Evolutionary conservation across 2,888 invertebrate genomes (phyloP).

Genomic region (Aphidoletes aphidimyza): DNA sequence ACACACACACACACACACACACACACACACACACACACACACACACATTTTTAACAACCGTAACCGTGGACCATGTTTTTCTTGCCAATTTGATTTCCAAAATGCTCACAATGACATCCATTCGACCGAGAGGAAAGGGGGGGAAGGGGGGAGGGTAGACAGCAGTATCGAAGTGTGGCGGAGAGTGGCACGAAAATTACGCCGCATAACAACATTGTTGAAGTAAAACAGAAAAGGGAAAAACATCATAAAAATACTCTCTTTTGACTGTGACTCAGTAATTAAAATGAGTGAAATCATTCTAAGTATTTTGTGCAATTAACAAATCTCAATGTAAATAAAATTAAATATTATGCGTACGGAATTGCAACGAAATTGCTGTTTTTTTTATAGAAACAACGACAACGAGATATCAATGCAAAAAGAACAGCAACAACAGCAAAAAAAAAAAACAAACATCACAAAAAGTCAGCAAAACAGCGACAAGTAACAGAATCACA

Average conservation of each 20-base stretch:
- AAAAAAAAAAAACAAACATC: neutral
- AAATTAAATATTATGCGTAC: constrained; percentile 8
- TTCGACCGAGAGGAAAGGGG: too few species aligned
- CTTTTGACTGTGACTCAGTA: constrained; percentile 16
- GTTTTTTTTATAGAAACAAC: neutral
- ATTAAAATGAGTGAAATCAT: constrained; percentile 31
- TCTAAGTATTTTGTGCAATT: constrained; percentile 36
- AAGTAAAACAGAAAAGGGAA: neutral
- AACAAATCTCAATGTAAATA: constrained; percentile 36
- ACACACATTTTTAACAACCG: neutral
- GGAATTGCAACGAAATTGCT: constrained; percentile 9
- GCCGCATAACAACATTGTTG: neutral
- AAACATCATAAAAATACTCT: neutral
- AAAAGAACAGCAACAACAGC: neutral
- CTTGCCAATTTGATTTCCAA: neutral
- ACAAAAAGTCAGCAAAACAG: too few species aligned
- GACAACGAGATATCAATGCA: neutral
- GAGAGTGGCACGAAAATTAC: neutral
- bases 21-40: constrained; percentile 23
- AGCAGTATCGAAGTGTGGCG: too few species aligned
- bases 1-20: constrained; percentile 15
- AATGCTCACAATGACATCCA: neutral
- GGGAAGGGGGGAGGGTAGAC: too few species aligned
- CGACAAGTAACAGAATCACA: too few species aligned
- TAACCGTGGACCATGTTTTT: neutral